Evolutionary conservation across 2,888 invertebrate genomes (phyloP), one percentile per base, ranked within the genome.

Genomic region (Hipparchia semele): DNA sequence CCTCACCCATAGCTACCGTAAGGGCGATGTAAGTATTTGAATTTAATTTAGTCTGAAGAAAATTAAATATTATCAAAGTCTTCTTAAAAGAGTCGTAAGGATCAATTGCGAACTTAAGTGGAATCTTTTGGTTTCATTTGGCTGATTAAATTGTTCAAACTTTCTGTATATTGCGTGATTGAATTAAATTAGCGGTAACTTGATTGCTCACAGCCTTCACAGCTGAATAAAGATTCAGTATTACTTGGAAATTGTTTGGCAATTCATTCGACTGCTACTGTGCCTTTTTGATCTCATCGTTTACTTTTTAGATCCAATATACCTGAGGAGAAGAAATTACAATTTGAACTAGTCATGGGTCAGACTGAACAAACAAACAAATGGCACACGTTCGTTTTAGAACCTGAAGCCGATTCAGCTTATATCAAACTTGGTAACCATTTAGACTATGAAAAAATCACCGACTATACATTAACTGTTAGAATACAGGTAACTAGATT

Each of bases 311-410:
- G 96, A 59, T 97, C 98, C 5, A 97, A 97, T 86, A 96, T 97
- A 79, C 95, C 95, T 0, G 96, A 96, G 80, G 96, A 96, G 82
- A 95, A 95, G 69, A 96, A 96, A 82, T 94, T 98, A 10, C 95
- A 96, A 76, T 98, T 98, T 83, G 97, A 97, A 84, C 90, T 98
- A 70, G 96, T 97, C 7, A 95, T 96, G 79, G 98, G 98, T 0
- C 96, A 97, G 83, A 98, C 98, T 0, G 97, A 97, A 81, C 98
- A 98, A 88, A 97, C 98, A 0, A 98, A 98, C 84, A 97, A 96
- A 86, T 95, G 95, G 84, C 96, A 96, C 80, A 97, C 97, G 0
- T 98, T 96, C 83, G 95, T 96, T 9, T 84, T 95, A 75, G 95
- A 96, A 83, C 95, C 96, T 60, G 95, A 95, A 75, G 96, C 96